Conservation (phyloP, 1,140 invertebrate species). For the Euwallacea similis region DNA sequence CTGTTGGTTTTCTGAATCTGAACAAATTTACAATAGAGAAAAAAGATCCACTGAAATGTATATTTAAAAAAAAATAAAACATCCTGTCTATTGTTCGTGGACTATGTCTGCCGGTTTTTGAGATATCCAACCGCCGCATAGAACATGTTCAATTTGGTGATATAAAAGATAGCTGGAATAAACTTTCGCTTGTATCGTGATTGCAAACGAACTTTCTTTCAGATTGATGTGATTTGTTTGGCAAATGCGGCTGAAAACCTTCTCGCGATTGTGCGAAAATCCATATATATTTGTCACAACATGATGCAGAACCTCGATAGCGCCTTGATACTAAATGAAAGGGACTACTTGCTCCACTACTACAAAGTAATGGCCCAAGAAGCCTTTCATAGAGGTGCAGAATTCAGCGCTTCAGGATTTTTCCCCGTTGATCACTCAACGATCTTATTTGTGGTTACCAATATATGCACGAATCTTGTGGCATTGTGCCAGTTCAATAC, state of each 20-base stretch:
- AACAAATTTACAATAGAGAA: no score
- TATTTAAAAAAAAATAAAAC: no score
- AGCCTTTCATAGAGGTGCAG: neutral
- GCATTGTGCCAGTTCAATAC: neutral
- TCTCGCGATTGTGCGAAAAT: neutral
- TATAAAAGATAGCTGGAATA: neutral
- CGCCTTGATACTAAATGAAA: constrained; percentile 1
- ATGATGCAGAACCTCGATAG: neutral
- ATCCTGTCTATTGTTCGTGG: no score
- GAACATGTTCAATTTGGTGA: neutral
- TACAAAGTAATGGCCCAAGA: constrained; percentile 10
- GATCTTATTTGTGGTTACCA: constrained; percentile 6
- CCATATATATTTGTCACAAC: neutral
- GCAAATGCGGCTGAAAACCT: neutral
- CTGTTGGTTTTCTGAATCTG: no score
- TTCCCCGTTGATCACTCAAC: constrained; percentile 13
- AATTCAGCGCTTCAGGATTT: constrained; percentile 3
- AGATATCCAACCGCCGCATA: neutral
- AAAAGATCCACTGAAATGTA: no score
- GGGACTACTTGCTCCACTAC: neutral
- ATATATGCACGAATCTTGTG: constrained; percentile 9
- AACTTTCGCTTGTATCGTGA: neutral
- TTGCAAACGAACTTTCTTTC: neutral
- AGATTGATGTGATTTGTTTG: constrained; percentile 10
- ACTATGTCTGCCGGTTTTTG: neutral